Percentiles rank a stretch among this genome's conserved stretches.
These are phyloP conservation scores for Yasuhikotakia modesta DNA, from an alignment of 2,797 vertebrate species.

Conservation along the genomic window DNA sequence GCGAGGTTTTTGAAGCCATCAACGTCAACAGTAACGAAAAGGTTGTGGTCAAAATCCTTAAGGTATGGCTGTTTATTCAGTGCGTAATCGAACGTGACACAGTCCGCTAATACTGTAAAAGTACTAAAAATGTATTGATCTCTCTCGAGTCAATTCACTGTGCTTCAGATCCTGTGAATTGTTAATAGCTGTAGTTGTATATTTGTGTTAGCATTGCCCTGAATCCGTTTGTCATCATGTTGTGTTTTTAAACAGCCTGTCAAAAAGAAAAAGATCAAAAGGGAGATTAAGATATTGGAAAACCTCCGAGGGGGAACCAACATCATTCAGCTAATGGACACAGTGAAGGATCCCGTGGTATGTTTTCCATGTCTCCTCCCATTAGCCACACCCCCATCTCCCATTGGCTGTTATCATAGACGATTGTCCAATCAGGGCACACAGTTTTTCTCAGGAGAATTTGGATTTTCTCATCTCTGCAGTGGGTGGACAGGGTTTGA, in stretches of 20 bases:
- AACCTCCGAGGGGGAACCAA: conserved; percentile 96
- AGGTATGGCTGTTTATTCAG: conserved; percentile 77
- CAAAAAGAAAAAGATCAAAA: conserved; percentile 99
- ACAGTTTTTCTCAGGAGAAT: conserved; percentile 3
- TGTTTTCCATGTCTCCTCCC: conserved; percentile 16
- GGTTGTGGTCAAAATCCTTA: conserved; percentile 97
- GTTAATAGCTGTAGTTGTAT: neutral
- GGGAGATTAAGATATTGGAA: conserved; percentile 98
- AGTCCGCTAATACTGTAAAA: no score
- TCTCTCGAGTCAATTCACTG: no score
- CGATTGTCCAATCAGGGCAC: neutral
- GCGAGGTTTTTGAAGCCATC: conserved; percentile 98
- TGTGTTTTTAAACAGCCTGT: conserved; percentile 82
- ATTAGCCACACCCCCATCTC: neutral
- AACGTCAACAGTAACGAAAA: conserved; percentile 97
- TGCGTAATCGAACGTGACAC: no score
- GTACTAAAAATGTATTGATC: no score
- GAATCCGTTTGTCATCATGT: neutral
- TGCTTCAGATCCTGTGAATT: no score
- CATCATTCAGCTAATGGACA: conserved; percentile 98
- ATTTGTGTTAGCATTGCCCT: neutral
- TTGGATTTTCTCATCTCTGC: conserved; percentile 9
- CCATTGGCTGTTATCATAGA: neutral
- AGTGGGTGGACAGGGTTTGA: conserved; percentile 1
- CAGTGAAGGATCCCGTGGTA: conserved; percentile 98